Conservation (phyloP, 1,140 invertebrate species). For the Leptinotarsa undecemlineata region DNA sequence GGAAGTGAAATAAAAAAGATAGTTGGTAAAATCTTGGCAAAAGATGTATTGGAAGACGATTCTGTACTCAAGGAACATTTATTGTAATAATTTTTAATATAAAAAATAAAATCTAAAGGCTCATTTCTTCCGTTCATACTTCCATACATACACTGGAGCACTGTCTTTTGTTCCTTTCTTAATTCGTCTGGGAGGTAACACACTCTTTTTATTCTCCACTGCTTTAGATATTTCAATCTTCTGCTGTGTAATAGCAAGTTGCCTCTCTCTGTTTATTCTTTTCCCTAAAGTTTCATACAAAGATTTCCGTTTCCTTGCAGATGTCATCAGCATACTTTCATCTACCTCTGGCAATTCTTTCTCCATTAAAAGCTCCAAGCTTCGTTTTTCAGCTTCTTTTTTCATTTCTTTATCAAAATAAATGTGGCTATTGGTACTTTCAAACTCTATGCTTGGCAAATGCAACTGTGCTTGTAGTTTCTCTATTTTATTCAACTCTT, state of each 20-base stretch:
- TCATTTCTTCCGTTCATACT: constrained; percentile 81
- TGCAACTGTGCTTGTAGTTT: constrained; percentile 82
- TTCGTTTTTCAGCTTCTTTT: constrained; percentile 41
- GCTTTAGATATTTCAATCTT: constrained; percentile 82
- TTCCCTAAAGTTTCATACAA: constrained; percentile 80
- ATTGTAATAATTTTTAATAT: constrained; percentile 5
- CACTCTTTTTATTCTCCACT: constrained; percentile 68
- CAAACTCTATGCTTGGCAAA: constrained; percentile 71
- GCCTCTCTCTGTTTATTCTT: constrained; percentile 79
- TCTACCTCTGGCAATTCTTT: constrained; percentile 63
- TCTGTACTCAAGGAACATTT: constrained; percentile 59
- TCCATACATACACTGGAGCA: constrained; percentile 85
- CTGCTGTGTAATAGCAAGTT: constrained; percentile 78
- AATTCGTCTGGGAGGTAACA: constrained; percentile 68
- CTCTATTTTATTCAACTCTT: constrained; percentile 88
- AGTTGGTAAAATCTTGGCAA: constrained; percentile 61
- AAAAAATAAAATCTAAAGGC: constrained; percentile 14
- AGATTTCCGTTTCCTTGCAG: constrained; percentile 66
- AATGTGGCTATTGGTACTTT: constrained; percentile 74
- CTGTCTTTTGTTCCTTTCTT: constrained; percentile 67
- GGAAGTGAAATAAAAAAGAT: constrained; percentile 61
- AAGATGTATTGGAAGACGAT: constrained; percentile 62
- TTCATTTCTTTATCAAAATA: constrained; percentile 78
- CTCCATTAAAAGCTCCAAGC: constrained; percentile 64
- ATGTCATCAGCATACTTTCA: constrained; percentile 57